Percentiles rank a stretch among this genome's conserved stretches.
Evolutionary conservation across 2,113 vertebrate genomes (phyloP).

Genomic region (Hystrix cristata): DNA sequence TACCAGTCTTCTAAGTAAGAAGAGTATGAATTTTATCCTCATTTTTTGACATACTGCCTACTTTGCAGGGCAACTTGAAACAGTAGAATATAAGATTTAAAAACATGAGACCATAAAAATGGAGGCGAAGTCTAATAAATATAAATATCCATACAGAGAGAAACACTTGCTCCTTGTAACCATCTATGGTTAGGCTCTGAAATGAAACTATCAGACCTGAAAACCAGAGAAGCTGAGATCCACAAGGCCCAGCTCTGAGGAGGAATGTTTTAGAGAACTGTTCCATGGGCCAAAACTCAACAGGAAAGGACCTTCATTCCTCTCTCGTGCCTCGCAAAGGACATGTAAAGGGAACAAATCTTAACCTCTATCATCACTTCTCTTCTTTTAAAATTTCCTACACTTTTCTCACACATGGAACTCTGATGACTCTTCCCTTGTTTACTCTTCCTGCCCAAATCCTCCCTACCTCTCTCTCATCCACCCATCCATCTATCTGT

Average conservation of each 20-base stretch:
- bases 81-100: slow-evolving; percentile 17
- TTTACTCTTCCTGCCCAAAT: not conserved
- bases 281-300: not conserved
- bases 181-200: not conserved
- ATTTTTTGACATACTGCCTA: not conserved
- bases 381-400: not conserved
- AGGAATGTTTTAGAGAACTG: not conserved
- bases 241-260: not conserved
- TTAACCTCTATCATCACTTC: not conserved
- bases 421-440: not conserved
- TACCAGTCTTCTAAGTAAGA: not conserved
- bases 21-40: not conserved
- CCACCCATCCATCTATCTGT: not conserved
- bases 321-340: not conserved
- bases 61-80: slow-evolving; percentile 27
- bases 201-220: not conserved
- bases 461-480: not conserved
- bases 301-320: not conserved
- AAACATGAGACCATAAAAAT: slow-evolving; percentile 38
- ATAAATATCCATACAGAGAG: not conserved
- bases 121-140: not conserved
- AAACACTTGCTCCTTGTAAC: not conserved
- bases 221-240: not conserved
- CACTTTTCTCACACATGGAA: not conserved
- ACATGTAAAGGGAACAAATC: not conserved